Evolutionary conservation across 2,888 invertebrate species (phyloP), one percentile per base, ranked within the genome.

Genomic region (Mallateleia sp.): DNA sequence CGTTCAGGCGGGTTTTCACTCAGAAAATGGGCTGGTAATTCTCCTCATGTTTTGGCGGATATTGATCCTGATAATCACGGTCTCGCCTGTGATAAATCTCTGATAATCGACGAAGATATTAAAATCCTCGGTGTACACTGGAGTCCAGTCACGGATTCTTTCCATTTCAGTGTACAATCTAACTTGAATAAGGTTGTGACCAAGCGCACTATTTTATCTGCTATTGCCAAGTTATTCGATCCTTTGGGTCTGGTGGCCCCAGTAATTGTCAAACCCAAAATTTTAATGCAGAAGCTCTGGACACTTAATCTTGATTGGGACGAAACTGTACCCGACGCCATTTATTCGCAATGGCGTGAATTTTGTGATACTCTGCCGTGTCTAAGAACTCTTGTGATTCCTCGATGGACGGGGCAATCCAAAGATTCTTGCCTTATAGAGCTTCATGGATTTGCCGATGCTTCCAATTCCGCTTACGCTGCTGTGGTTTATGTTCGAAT

Each of bases 1-100:
- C 9, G 1, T 14, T 54, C 54, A 3, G 56, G 56, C 1, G 56
- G 56, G n/a, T 47, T 66, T 15, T 4, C n/a, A 3, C 47, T 66
- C 6, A 24, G 66, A 4, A 66, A 66, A 24, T 66, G 66, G 66
- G 66, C 66, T 14, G 45, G 47, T 32, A 66, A 47, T 47, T 2
- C 18, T 66, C n/a, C 18, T n/a, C n/a, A n/a, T n/a, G n/a, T n/a
- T n/a, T n/a, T n/a, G n/a, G n/a, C n/a, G n/a, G n/a, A 47, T 47
- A 9, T 66, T 9, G 50, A 66, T 47, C n/a, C 24, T 1, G 1
- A 7, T 2, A 42, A 47, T 50, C 66, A 66, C 22, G 66, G 66
- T n/a, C 25, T 66, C 7, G 66, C 66, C 24, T 66, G 15, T 20
- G 47, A 66, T 22, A 66, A 47, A 15, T 24, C 47, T 4, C 24